Percentiles rank a stretch among this genome's conserved stretches.
Evolutionary conservation across 2,888 invertebrate species (phyloP).

Genomic region (Acrocera orbiculus): DNA sequence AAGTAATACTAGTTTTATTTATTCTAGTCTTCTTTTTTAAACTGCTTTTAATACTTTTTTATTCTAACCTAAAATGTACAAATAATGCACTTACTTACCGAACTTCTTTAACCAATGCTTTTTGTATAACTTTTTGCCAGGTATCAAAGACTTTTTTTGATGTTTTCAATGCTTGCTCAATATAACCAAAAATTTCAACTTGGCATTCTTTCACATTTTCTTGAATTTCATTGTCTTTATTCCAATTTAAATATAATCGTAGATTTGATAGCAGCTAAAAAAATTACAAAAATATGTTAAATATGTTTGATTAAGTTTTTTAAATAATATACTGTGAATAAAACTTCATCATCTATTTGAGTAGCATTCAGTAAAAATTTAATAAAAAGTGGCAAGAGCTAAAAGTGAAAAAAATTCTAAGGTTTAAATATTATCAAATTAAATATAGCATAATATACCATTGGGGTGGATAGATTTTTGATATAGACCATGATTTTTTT

Average conservation of each 20-base stretch:
- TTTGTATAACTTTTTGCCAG: conserved; percentile 23
- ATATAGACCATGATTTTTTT: too few species aligned
- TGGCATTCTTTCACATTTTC: conserved; percentile 18
- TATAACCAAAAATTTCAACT: conserved; percentile 21
- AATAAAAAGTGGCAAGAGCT: conserved; percentile 22
- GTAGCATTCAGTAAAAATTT: conserved; percentile 22
- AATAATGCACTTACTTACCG: too few species aligned
- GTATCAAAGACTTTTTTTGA: conserved; percentile 24
- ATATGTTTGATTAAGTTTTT: background rate
- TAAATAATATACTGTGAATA: conserved; percentile 17
- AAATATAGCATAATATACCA: too few species aligned
- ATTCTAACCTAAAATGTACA: too few species aligned
- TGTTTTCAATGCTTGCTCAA: conserved; percentile 23
- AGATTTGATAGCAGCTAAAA: conserved; percentile 21
- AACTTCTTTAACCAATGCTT: conserved; percentile 10
- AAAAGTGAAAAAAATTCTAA: conserved; percentile 1
- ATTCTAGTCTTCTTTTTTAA: too few species aligned
- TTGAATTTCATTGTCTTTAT: too few species aligned
- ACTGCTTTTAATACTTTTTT: too few species aligned
- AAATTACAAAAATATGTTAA: background rate
- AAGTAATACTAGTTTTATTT: too few species aligned
- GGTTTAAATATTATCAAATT: too few species aligned
- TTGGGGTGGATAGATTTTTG: too few species aligned
- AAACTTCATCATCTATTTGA: conserved; percentile 20
- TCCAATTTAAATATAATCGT: conserved; percentile 16